Evolutionary conservation across 2,113 vertebrate species (phyloP).

Genomic region (cat (Felis catus)): DNA sequence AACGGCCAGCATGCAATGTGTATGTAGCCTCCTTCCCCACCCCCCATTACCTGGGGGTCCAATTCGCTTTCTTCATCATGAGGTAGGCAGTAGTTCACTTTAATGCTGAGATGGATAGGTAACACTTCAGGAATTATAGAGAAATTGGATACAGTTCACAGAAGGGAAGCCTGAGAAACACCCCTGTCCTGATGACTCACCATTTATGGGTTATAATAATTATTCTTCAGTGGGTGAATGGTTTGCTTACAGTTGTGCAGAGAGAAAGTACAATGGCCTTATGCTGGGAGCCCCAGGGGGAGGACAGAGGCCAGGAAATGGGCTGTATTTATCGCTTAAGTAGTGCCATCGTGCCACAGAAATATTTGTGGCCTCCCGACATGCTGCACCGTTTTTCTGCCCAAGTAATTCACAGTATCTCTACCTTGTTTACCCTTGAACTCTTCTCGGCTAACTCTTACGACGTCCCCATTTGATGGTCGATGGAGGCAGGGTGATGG

Average conservation of each 20-base stretch:
- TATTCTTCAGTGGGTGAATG: neutral
- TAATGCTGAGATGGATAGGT: neutral
- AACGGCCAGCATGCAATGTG: neutral
- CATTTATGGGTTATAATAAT: neutral
- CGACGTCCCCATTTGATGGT: neutral
- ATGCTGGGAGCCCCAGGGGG: neutral
- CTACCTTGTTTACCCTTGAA: neutral
- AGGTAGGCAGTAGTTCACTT: neutral
- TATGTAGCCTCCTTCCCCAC: neutral
- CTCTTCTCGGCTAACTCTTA: neutral
- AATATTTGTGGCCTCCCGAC: neutral
- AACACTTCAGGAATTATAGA: neutral
- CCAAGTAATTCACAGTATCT: neutral
- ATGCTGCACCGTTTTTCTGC: neutral
- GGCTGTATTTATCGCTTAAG: neutral
- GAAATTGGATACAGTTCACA: neutral
- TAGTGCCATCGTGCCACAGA: neutral
- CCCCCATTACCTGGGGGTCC: neutral
- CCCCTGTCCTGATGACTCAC: neutral
- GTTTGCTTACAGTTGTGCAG: neutral
- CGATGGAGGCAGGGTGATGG: neutral
- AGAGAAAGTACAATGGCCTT: neutral
- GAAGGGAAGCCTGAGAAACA: neutral
- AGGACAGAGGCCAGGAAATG: neutral
- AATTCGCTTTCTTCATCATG: neutral